A percentile compares a stretch with the other conserved stretches of the same genome.
Evolutionary conservation across 1,140 invertebrate species (phyloP).

Genomic region (Magallana gigas): DNA sequence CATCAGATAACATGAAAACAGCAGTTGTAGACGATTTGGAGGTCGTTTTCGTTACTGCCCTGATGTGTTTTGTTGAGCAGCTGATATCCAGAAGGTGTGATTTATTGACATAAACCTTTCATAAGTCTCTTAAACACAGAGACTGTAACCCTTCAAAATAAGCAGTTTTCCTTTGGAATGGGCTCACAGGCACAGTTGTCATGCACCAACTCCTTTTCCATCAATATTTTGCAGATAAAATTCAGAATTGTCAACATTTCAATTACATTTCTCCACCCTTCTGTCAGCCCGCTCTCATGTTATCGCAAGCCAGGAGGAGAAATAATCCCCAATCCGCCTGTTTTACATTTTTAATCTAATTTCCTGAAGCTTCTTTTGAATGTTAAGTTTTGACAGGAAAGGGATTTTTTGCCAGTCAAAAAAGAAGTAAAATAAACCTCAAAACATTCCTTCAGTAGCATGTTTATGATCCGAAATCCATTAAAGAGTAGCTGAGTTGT

Average conservation of each 20-base stretch:
- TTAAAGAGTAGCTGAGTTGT: neutral
- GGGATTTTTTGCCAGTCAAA: slow-evolving; percentile 25
- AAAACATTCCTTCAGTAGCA: neutral
- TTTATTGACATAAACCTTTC: slow-evolving; percentile 27
- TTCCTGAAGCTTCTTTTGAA: neutral
- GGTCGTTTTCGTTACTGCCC: neutral
- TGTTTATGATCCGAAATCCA: neutral
- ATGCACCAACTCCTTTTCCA: slow-evolving; percentile 15
- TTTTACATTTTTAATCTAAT: slow-evolving; percentile 36
- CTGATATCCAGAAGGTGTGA: neutral
- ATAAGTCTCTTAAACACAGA: slow-evolving; percentile 7
- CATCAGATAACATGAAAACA: neutral
- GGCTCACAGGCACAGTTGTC: neutral
- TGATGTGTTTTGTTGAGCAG: neutral
- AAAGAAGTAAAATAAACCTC: no score
- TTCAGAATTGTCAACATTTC: slow-evolving; percentile 32
- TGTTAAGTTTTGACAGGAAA: neutral
- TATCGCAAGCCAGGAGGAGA: neutral
- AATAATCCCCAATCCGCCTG: neutral
- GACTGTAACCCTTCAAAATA: slow-evolving; percentile 1
- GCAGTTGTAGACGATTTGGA: neutral
- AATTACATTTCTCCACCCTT: slow-evolving; percentile 12
- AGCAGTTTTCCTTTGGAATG: neutral
- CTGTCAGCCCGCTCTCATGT: neutral
- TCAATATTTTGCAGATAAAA: slow-evolving; percentile 14